Evolutionary conservation across 2,888 invertebrate species (phyloP).

Genomic region (Cantharis rufa): DNA sequence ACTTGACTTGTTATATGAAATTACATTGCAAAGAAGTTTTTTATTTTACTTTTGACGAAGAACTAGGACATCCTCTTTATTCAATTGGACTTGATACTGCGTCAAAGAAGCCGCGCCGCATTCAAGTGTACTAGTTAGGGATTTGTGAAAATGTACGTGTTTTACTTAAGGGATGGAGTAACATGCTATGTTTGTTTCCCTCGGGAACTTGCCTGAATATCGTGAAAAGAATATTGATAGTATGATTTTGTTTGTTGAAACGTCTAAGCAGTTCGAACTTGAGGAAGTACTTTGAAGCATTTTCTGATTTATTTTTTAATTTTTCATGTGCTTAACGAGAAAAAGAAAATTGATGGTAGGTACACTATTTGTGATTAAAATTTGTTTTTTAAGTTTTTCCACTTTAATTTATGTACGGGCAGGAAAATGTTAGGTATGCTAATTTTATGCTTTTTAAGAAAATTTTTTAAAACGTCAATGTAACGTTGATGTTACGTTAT

Average conservation of each 20-base stretch:
- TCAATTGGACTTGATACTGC: slow-evolving; percentile 1
- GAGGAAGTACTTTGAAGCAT: background rate
- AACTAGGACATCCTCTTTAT: background rate
- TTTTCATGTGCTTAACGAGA: background rate
- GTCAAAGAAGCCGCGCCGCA: slow-evolving; percentile 5
- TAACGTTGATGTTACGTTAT: too few species aligned
- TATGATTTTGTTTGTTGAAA: slow-evolving; percentile 11
- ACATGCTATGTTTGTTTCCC: background rate
- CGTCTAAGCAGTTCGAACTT: background rate
- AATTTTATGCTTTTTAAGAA: background rate
- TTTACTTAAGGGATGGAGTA: slow-evolving; percentile 3
- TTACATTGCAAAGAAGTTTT: background rate
- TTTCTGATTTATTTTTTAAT: background rate
- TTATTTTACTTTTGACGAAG: background rate
- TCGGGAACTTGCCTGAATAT: slow-evolving; percentile 7
- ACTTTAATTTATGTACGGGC: background rate
- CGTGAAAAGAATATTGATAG: slow-evolving; percentile 15
- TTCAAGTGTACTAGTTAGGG: slow-evolving; percentile 10
- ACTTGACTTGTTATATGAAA: background rate
- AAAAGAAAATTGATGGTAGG: background rate
- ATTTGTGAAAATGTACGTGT: slow-evolving; percentile 10
- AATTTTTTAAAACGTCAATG: background rate
- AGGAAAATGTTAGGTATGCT: background rate
- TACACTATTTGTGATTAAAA: background rate
- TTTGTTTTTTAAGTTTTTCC: background rate